These are phyloP conservation scores for Drosophila barbarae DNA, from an alignment of 2,888 invertebrate species.

Conservation along the genomic window DNA sequence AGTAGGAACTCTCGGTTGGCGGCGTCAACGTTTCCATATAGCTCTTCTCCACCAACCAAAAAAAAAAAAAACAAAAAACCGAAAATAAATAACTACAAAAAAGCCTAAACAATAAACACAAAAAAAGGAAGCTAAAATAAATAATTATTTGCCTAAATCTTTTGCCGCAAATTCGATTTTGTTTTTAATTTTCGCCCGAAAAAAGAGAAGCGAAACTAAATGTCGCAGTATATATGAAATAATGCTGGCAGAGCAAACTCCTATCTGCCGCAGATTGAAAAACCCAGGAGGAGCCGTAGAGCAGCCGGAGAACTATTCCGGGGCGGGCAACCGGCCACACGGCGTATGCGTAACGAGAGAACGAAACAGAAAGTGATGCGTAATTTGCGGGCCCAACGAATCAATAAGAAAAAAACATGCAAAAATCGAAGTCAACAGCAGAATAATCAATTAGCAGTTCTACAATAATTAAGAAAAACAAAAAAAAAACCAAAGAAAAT, in stretches of 20 bases:
- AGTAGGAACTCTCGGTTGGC: conserved; percentile 65
- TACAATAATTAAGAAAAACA: conserved; percentile 14
- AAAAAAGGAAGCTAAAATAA: conserved; percentile 9
- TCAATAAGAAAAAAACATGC: conserved; percentile 28
- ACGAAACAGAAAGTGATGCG: conserved; percentile 71
- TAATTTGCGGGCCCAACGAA: conserved; percentile 56
- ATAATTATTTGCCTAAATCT: conserved; percentile 3
- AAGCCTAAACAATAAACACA: conserved; percentile 1
- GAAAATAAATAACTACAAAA: conserved; percentile 42
- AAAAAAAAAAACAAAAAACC: neutral
- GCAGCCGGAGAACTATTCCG: conserved; percentile 25
- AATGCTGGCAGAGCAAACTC: conserved; percentile 24
- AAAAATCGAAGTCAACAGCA: conserved; percentile 14
- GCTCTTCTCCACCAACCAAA: conserved; percentile 30
- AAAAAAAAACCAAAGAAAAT: neutral
- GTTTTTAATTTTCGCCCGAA: conserved; percentile 2
- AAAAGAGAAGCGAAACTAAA: neutral
- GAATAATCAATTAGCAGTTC: conserved; percentile 27
- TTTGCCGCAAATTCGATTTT: conserved; percentile 10
- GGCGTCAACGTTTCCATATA: conserved; percentile 48
- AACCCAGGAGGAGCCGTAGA: conserved; percentile 6
- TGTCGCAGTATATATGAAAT: conserved; percentile 15
- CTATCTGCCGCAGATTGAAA: conserved; percentile 19
- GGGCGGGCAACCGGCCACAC: conserved; percentile 37
- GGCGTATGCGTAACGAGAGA: conserved; percentile 67